Conservation (phyloP, 2,113 vertebrate species). For the Catagonus wagneri region DNA sequence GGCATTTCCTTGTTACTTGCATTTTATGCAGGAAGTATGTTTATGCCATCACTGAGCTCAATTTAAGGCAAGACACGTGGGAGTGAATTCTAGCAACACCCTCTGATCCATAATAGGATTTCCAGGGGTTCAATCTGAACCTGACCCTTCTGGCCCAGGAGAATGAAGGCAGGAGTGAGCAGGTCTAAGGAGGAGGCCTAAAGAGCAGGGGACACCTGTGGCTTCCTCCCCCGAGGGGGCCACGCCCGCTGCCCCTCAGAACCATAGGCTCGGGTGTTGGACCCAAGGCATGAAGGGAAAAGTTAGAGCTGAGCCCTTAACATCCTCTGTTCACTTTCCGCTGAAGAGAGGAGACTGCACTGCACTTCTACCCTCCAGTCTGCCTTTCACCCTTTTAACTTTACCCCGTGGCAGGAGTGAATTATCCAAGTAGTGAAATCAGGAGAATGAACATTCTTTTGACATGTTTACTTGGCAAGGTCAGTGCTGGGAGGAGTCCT, state of each 20-base stretch:
- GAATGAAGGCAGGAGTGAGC: not conserved
- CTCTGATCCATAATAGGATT: not conserved
- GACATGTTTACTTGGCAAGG: not conserved
- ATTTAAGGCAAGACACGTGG: not conserved
- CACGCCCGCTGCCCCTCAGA: fast-evolving
- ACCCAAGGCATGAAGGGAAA: not conserved
- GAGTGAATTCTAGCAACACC: not conserved
- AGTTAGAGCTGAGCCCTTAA: not conserved
- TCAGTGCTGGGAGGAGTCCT: not conserved
- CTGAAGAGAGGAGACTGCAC: not conserved
- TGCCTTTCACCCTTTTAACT: not conserved
- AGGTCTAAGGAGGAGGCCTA: not conserved
- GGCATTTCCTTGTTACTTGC: not conserved
- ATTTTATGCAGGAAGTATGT: too few relatives aligned
- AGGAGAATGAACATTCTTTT: not conserved
- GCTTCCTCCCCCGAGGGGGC: not conserved
- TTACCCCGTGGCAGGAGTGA: fast-evolving
- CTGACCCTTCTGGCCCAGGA: not conserved
- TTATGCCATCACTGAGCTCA: not conserved
- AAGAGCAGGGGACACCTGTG: not conserved
- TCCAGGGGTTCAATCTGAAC: not conserved
- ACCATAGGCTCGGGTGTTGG: not conserved
- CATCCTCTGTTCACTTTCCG: not conserved
- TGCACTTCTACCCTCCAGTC: not conserved
- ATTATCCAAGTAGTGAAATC: not conserved